These are phyloP conservation scores for Cyclophora punctaria DNA, from an alignment of 2,888 invertebrate genomes.

Conservation along the genomic window DNA sequence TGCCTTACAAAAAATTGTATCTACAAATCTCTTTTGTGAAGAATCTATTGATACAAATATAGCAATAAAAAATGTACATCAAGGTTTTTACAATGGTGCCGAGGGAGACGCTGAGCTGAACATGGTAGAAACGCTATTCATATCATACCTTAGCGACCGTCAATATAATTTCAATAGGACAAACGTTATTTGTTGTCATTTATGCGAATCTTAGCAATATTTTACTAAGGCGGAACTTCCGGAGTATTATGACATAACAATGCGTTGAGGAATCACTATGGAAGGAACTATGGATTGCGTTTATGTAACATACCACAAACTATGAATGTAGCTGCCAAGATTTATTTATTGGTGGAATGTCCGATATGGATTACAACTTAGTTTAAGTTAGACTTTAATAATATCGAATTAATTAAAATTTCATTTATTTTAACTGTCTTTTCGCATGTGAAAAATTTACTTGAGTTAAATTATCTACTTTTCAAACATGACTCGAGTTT, in stretches of 20 bases:
- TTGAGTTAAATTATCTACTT: too few relatives aligned
- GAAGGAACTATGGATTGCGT: constrained; percentile 34
- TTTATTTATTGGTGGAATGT: not conserved
- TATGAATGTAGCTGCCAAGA: not conserved
- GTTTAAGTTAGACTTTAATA: too few relatives aligned
- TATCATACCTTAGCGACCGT: constrained; percentile 34
- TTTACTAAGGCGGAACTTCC: constrained; percentile 50
- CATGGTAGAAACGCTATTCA: constrained; percentile 35
- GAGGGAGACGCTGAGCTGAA: constrained; percentile 14
- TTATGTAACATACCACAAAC: constrained; percentile 48
- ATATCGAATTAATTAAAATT: too few relatives aligned
- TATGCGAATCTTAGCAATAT: constrained; percentile 27
- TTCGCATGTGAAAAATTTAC: too few relatives aligned
- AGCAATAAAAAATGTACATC: constrained; percentile 32
- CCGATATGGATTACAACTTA: too few relatives aligned
- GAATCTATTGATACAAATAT: constrained; percentile 37
- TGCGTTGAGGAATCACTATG: constrained; percentile 9
- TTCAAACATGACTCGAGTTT: too few relatives aligned
- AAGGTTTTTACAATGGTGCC: constrained; percentile 11
- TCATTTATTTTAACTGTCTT: too few relatives aligned
- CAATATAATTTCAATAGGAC: constrained; percentile 41
- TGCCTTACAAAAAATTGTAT: constrained; percentile 6
- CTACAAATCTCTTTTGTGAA: constrained; percentile 19
- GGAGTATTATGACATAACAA: constrained; percentile 44
- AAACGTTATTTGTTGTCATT: constrained; percentile 63